These are phyloP conservation scores for Megaceryle torquata DNA, from an alignment of 2,113 vertebrate genomes.

Conservation along the genomic window DNA sequence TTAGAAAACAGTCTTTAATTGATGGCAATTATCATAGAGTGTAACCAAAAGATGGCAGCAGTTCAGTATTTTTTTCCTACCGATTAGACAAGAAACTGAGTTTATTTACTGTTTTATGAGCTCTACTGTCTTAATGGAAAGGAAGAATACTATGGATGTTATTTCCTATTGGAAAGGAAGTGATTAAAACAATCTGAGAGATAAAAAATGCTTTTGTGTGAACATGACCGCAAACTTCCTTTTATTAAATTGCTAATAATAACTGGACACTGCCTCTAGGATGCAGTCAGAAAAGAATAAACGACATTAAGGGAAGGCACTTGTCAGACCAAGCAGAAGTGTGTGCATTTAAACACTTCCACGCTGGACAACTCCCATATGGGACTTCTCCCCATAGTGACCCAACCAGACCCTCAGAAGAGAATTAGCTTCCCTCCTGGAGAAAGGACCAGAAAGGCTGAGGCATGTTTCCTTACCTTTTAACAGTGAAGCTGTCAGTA, in stretches of 20 bases:
- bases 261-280: not conserved
- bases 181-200: not conserved
- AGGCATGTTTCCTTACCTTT: not conserved
- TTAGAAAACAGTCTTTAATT: conserved; percentile 21
- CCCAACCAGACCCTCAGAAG: accelerated
- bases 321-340: not conserved
- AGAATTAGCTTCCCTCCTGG: not conserved
- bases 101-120: not conserved
- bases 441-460: not conserved
- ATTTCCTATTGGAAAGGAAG: not conserved
- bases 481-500: not conserved
- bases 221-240: not conserved
- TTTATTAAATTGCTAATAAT: not conserved
- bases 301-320: not conserved
- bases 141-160: not conserved
- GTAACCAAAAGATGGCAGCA: conserved; percentile 9
- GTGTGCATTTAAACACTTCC: not conserved
- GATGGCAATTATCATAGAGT: not conserved
- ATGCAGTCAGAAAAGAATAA: not conserved
- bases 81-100: not conserved
- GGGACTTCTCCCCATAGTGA: not conserved
- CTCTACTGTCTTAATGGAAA: not conserved
- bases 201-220: not conserved
- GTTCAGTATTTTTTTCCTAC: not conserved
- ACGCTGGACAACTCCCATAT: not conserved